Evolutionary conservation across 2,113 vertebrate species (phyloP).

Genomic region (Tympanuchus pallidicinctus): DNA sequence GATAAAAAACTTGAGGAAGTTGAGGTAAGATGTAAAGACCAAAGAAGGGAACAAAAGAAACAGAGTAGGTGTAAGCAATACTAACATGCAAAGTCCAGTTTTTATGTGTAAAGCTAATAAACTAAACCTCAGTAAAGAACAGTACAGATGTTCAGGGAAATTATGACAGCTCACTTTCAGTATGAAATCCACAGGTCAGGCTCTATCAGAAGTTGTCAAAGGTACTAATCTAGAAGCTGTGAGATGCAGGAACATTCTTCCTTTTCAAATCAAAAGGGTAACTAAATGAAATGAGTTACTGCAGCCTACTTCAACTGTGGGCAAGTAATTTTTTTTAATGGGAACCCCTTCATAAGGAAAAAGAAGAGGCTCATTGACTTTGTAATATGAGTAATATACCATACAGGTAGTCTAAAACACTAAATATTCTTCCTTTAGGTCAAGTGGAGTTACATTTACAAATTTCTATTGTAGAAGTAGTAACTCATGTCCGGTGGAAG

Average conservation of each 20-base stretch:
- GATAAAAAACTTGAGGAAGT: background rate
- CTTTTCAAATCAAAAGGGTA: background rate
- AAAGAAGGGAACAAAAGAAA: background rate
- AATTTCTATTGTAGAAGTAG: background rate
- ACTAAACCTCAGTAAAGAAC: background rate
- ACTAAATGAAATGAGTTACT: background rate
- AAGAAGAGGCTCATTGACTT: background rate
- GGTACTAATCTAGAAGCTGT: background rate
- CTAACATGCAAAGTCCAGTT: background rate
- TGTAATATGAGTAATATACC: background rate
- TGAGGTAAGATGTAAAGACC: background rate
- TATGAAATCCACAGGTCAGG: background rate
- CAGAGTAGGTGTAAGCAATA: background rate
- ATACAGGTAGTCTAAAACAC: background rate
- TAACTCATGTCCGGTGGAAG: background rate
- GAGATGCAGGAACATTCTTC: background rate
- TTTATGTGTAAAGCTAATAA: background rate
- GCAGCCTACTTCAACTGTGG: background rate
- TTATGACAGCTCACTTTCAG: fast-evolving
- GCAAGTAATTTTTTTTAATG: background rate
- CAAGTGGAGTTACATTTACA: background rate
- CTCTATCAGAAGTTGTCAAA: background rate
- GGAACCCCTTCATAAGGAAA: background rate
- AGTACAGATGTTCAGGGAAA: background rate
- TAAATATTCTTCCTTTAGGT: background rate